These are phyloP conservation scores for Mya arenaria DNA, from an alignment of 1,140 invertebrate species.

Conservation along the genomic window DNA sequence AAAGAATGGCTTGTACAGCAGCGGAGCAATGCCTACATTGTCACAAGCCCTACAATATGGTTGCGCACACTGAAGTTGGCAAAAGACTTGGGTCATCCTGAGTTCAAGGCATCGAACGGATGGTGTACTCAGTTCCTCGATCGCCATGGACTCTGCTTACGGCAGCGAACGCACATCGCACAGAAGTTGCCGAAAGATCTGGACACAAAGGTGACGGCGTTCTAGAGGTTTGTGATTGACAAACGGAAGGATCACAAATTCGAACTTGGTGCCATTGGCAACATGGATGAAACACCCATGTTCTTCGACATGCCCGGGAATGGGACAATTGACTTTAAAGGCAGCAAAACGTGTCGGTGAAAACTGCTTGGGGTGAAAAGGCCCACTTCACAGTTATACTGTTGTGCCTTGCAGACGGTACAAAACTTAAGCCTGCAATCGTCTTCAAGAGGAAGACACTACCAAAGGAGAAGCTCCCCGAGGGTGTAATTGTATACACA, in stretches of 20 bases:
- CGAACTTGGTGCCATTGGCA: conserved; percentile 44
- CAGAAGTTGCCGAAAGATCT: conserved; percentile 58
- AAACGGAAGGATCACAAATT: conserved; percentile 30
- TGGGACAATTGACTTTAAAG: conserved; percentile 58
- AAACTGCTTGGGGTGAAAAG: conserved; percentile 58
- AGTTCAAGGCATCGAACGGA: conserved; percentile 52
- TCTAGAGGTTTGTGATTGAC: conserved; percentile 52
- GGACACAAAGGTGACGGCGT: conserved; percentile 38
- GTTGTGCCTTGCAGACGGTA: conserved; percentile 49
- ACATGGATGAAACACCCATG: conserved; percentile 67
- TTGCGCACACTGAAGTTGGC: background rate
- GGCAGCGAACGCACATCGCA: conserved; percentile 58
- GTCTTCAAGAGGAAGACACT: conserved; percentile 59
- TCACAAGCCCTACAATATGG: background rate
- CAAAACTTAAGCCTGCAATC: conserved; percentile 43
- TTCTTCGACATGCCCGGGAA: conserved; percentile 59
- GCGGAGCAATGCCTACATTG: background rate
- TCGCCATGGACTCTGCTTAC: conserved; percentile 31
- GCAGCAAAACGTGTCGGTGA: conserved; percentile 51
- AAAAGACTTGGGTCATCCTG: background rate
- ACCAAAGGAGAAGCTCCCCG: conserved; percentile 15
- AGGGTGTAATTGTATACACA: conserved; percentile 45
- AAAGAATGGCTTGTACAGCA: background rate
- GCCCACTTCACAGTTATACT: conserved; percentile 51
- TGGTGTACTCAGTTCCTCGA: conserved; percentile 60